Base-by-base conservation (phyloP, 2,113 vertebrate genomes). In the Oryzias melastigma region DNA sequence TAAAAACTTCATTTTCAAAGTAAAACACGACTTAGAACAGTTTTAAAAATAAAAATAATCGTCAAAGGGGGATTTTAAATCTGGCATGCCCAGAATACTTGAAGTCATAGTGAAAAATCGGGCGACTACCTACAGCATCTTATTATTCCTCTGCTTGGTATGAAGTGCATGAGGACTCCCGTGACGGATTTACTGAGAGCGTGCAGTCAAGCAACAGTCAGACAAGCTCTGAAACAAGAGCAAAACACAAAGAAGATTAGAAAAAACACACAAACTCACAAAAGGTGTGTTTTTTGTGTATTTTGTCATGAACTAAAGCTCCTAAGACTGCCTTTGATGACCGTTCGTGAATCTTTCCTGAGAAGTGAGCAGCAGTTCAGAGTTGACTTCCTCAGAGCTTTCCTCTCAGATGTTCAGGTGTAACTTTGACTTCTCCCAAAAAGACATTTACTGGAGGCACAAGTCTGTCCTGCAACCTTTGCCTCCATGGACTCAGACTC, bases 351-450 rank as follows among this genome's bases (percentile, higher is more conserved):
- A 78, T 81, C 75, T 75, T 73, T 64, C 73, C 19, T 16, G 15
- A 44, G 49, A 49, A 66, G 66, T 35, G 68, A 71, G 66, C 18
- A 50, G 47, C 46, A 29, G 65, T 73, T 84, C 70, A 68, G 22
- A 50, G 80, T 75, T 74, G 64, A 68, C 71, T 77, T 72, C 17
- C 19, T 55, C 60, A 18, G 41, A 75, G 68, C 14, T 44, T 16
- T 78, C 52, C 42, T 78, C 45, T 83, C 73, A 42, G 51, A 56
- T 68, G 51, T 63, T 35, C 35, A 35, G 35, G 35, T 35, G 29
- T 2, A 7, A 20, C 1, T 24, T 7, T 52, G 45, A 57, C 10
- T 64, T 43, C 1, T 64, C 40, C 1, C 10, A 12, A 12, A 29
- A 29, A 2, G 27, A 29, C 27, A 29, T 29, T 29, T 1, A 1